Base-by-base conservation (phyloP, 2,888 invertebrate species). In the Pheosia tremula region DNA sequence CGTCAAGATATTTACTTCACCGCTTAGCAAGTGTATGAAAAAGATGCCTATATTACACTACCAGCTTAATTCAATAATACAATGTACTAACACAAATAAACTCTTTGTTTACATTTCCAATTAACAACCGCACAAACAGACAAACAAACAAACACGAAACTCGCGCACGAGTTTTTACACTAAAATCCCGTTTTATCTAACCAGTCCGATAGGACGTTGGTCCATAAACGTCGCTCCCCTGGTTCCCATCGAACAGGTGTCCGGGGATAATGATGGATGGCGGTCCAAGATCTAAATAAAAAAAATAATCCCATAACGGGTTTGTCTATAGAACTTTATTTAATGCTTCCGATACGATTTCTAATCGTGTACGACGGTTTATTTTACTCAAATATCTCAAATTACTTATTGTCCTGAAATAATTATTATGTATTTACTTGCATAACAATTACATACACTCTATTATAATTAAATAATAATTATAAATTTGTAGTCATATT, bases 211-310 rank as follows among this genome's bases (percentile, higher is more conserved):
- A 71, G 73, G 70, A 24, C 50, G 50, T 6, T 50, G 50, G 13
- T 8, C 50, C 24, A 50, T 50, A 50, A 24, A 74, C 69, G 63
- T 60, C 66, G 59, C 59, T 64, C 59, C 67, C 65, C 63, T 69
- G 68, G 76, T 83, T 84, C 79, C 67, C 83, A 81, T 81, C 68
- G 75, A 78, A 82, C 82, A 67, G 74, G 82, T 80, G 78, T 60
- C 71, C 60, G 64, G 65, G 68, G 66, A 77, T 81, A 79, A 73
- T 75, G 71, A 74, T 72, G 73, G 66, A 71, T 69, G 74, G 70
- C 71, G 60, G 77, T 68, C 61, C 65, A 64, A 68, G 68, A 73
- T 77, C 74, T 77, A 69, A 78, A 76, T 72, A 73, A 77, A 75
- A 61, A 56, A 47, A n/a, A 62, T 58, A 24, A 54, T 24, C 24